Conservation (phyloP, 2,113 vertebrate species). For the Ammodytes marinus region DNA sequence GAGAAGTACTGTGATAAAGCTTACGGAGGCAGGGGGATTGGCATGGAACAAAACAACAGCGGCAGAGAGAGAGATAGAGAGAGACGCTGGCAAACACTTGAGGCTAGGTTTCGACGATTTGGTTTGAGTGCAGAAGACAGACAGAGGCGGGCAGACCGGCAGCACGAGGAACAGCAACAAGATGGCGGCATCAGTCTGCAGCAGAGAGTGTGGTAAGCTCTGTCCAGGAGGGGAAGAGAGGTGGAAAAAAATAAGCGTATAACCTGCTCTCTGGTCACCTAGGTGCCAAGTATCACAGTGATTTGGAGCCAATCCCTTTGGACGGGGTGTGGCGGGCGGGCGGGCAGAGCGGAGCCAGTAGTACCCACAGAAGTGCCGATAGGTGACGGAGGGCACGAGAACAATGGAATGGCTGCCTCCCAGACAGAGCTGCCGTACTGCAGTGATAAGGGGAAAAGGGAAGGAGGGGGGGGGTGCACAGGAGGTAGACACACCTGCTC, state of each 20-base stretch:
- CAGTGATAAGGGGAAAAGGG: slow-evolving; percentile 78
- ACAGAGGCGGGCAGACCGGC: slow-evolving; percentile 57
- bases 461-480: slow-evolving; percentile 30
- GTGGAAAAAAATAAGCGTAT: slow-evolving; percentile 38
- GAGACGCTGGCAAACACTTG: slow-evolving; percentile 48
- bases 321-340: slow-evolving; percentile 58
- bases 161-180: slow-evolving; percentile 75
- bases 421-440: slow-evolving; percentile 77
- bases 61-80: slow-evolving; percentile 5
- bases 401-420: slow-evolving; percentile 80
- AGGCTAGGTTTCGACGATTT: slow-evolving; percentile 55
- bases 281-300: slow-evolving; percentile 73
- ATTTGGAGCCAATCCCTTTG: slow-evolving; percentile 63
- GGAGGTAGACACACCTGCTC: slow-evolving; percentile 77
- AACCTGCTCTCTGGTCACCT: slow-evolving; percentile 63
- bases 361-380: slow-evolving; percentile 50
- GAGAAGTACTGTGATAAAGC: slow-evolving; percentile 43
- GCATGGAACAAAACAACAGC: slow-evolving; percentile 21
- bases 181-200: slow-evolving; percentile 69
- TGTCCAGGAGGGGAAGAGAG: slow-evolving; percentile 65
- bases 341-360: slow-evolving; percentile 54
- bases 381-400: slow-evolving; percentile 65
- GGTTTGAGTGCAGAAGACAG: slow-evolving; percentile 53
- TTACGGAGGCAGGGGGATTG: slow-evolving; percentile 1
- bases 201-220: slow-evolving; percentile 61